These are phyloP conservation scores for Mycetomoellerius zeteki DNA, from an alignment of 1,140 invertebrate genomes.

Conservation along the genomic window DNA sequence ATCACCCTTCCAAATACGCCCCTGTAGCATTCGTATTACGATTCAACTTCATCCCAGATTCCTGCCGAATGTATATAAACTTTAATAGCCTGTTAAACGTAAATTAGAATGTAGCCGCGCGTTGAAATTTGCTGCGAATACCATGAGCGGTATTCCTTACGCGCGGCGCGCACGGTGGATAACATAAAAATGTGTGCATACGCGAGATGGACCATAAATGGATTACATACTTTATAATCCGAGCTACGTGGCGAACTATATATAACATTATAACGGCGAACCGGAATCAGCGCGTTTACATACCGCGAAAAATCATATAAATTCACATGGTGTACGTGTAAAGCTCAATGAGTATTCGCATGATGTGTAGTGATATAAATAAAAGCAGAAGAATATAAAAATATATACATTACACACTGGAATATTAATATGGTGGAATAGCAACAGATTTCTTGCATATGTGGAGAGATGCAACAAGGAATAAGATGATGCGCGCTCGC, in stretches of 20 bases:
- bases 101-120: slow-evolving; percentile 56
- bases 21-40: slow-evolving; percentile 45
- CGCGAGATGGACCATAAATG: slow-evolving; percentile 40
- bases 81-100: slow-evolving; percentile 64
- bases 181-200: slow-evolving; percentile 40
- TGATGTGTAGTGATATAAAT: neutral
- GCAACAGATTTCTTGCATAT: neutral
- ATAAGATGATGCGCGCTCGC: slow-evolving; percentile 25
- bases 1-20: slow-evolving; percentile 54
- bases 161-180: neutral
- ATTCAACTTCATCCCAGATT: slow-evolving; percentile 54
- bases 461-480: neutral
- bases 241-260: neutral
- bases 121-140: slow-evolving; percentile 46
- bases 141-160: slow-evolving; percentile 49
- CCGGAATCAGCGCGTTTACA: slow-evolving; percentile 31
- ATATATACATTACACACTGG: neutral
- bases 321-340: slow-evolving; percentile 8
- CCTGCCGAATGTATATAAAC: slow-evolving; percentile 58
- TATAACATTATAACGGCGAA: neutral
- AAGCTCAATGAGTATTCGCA: slow-evolving; percentile 19
- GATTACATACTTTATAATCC: slow-evolving; percentile 53
- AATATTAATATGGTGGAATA: slow-evolving; percentile 20
- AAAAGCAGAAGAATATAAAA: neutral
- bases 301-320: slow-evolving; percentile 30